These are phyloP conservation scores for Gonioctena quinquepunctata DNA, from an alignment of 1,140 invertebrate species.

Conservation along the genomic window DNA sequence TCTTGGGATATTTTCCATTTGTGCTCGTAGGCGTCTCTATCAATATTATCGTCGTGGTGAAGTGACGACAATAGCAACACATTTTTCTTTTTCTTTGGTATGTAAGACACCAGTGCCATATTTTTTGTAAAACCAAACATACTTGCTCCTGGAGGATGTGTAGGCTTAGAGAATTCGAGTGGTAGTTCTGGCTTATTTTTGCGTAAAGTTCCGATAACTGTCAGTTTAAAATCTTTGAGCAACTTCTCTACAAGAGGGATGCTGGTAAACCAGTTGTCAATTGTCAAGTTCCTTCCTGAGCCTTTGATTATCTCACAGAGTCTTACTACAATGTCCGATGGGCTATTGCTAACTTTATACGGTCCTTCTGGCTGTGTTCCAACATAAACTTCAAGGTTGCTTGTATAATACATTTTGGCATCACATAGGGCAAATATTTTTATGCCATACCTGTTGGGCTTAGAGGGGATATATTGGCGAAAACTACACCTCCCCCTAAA, in stretches of 20 bases:
- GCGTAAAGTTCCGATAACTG: slow-evolving; percentile 41
- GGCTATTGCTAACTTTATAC: slow-evolving; percentile 31
- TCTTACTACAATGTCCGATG: slow-evolving; percentile 38
- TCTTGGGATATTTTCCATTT: too few species aligned
- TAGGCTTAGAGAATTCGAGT: slow-evolving; percentile 14
- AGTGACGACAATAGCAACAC: slow-evolving; percentile 46
- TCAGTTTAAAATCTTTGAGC: slow-evolving; percentile 35
- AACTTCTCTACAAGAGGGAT: slow-evolving; percentile 30
- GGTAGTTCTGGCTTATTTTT: slow-evolving; percentile 39
- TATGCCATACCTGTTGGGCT: slow-evolving; percentile 49
- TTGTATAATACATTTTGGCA: slow-evolving; percentile 37
- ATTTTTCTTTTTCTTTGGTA: slow-evolving; percentile 43
- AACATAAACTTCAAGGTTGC: slow-evolving; percentile 44
- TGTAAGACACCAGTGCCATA: slow-evolving; percentile 37
- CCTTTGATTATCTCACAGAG: slow-evolving; percentile 41
- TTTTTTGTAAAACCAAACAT: slow-evolving; percentile 32
- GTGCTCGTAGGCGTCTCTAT: too few species aligned
- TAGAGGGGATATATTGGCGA: slow-evolving; percentile 52
- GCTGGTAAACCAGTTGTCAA: slow-evolving; percentile 50
- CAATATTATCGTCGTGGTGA: slow-evolving; percentile 38
- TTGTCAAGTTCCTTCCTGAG: slow-evolving; percentile 47
- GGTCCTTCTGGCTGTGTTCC: slow-evolving; percentile 40
- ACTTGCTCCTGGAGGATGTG: slow-evolving; percentile 16
- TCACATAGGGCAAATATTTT: slow-evolving; percentile 46
- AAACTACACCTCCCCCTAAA: slow-evolving; percentile 55